Evolutionary conservation across 1,140 invertebrate genomes (phyloP).

Genomic region (Homarus americanus): DNA sequence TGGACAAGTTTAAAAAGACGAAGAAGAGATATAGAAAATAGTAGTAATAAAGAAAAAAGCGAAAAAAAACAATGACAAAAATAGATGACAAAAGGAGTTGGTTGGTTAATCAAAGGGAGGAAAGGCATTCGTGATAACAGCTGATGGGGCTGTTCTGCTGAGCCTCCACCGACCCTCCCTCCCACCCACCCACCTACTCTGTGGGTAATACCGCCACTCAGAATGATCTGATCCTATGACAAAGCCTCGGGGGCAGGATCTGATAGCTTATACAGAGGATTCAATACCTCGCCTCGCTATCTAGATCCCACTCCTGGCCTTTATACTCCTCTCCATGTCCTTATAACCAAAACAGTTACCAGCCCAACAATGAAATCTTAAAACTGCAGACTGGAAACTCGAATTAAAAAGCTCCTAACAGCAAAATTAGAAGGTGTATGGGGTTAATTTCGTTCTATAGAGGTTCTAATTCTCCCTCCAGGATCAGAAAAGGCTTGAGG

Average conservation of each 20-base stretch:
- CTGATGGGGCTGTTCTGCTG: neutral
- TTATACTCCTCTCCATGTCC: neutral
- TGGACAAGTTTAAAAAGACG: neutral
- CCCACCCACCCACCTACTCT: neutral
- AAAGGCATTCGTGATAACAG: neutral
- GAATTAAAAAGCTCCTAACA: too few relatives aligned
- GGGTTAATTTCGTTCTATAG: neutral
- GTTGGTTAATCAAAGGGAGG: neutral
- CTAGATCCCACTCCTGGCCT: neutral
- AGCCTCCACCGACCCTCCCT: neutral
- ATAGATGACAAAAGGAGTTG: neutral
- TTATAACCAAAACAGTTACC: neutral
- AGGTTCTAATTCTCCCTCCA: neutral
- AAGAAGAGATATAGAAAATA: neutral
- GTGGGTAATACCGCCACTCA: conserved; percentile 12
- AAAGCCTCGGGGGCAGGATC: conserved; percentile 24
- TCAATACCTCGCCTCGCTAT: neutral
- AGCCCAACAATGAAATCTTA: too few relatives aligned
- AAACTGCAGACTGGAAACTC: too few relatives aligned
- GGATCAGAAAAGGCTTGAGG: conserved; percentile 23
- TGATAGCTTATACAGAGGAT: conserved; percentile 32
- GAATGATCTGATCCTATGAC: conserved; percentile 33
- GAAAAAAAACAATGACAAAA: neutral
- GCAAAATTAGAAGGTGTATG: too few relatives aligned
- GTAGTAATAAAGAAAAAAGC: neutral